These are phyloP conservation scores for Pithys albifrons DNA, from an alignment of 2,113 vertebrate species.

Conservation along the genomic window DNA sequence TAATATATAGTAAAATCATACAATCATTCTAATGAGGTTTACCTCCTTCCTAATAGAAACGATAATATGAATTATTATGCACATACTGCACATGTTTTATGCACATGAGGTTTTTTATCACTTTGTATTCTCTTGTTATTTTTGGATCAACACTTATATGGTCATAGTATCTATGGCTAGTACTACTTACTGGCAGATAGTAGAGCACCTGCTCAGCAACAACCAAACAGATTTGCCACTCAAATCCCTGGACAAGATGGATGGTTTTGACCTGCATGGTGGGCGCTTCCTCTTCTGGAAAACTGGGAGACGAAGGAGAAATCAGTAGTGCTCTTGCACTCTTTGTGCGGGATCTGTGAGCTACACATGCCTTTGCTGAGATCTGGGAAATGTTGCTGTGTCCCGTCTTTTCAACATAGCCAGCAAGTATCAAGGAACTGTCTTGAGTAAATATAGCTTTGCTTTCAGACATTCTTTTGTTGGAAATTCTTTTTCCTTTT, in stretches of 20 bases:
- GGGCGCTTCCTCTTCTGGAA: background rate
- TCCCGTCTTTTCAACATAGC: background rate
- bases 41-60: background rate
- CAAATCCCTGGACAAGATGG: background rate
- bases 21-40: background rate
- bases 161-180: background rate
- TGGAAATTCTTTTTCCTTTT: background rate
- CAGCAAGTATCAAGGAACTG: background rate
- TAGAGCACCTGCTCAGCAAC: background rate
- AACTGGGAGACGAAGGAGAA: rapidly evolving
- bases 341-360: background rate
- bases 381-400: background rate
- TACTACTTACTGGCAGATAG: background rate
- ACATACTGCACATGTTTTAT: background rate
- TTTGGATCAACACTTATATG: background rate
- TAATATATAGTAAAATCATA: background rate
- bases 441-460: background rate
- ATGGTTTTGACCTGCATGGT: background rate
- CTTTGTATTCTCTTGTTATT: background rate
- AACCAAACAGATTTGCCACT: background rate
- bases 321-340: background rate
- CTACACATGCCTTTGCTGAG: background rate
- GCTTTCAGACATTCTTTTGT: background rate
- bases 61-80: background rate
- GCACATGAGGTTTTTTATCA: background rate